A percentile compares a stretch with the other conserved stretches of the same genome.
phyloP scores from a whole-genome alignment of 2,113 vertebrate species.

The Rhinolophus ferrumequinum region DNA sequence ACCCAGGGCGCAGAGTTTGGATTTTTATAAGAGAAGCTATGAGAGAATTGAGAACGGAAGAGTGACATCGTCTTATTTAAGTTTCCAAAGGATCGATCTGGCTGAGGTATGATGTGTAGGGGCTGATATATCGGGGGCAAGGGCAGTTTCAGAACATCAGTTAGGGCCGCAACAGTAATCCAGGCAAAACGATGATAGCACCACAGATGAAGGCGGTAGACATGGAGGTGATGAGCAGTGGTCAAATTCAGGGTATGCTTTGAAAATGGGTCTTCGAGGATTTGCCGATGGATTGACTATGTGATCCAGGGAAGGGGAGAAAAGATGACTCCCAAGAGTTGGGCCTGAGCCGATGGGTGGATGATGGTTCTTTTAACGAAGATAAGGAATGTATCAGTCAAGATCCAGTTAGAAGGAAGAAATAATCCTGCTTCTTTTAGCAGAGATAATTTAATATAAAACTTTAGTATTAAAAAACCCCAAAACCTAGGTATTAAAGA shows the following conservation, averaged over 20 bases:
- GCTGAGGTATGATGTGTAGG: neutral
- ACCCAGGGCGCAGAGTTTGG: neutral
- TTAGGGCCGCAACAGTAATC: neutral
- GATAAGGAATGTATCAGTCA: too few relatives aligned
- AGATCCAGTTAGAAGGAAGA: neutral
- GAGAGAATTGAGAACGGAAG: neutral
- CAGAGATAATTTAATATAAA: neutral
- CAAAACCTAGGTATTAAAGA: neutral
- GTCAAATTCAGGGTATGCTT: neutral
- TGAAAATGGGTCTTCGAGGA: neutral
- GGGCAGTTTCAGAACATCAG: neutral
- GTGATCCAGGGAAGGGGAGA: neutral
- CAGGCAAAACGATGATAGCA: neutral
- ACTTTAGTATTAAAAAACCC: neutral
- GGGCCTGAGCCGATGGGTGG: neutral
- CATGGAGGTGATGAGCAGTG: neutral
- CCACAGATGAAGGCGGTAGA: neutral
- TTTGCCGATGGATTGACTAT: neutral
- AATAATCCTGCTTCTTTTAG: neutral
- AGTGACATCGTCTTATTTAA: neutral
- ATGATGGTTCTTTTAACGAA: neutral
- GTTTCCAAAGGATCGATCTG: too few relatives aligned
- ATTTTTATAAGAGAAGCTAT: neutral
- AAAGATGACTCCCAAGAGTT: neutral
- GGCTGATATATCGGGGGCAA: neutral